Conservation (phyloP, 2,113 vertebrate genomes). For the Scolopax mira region DNA sequence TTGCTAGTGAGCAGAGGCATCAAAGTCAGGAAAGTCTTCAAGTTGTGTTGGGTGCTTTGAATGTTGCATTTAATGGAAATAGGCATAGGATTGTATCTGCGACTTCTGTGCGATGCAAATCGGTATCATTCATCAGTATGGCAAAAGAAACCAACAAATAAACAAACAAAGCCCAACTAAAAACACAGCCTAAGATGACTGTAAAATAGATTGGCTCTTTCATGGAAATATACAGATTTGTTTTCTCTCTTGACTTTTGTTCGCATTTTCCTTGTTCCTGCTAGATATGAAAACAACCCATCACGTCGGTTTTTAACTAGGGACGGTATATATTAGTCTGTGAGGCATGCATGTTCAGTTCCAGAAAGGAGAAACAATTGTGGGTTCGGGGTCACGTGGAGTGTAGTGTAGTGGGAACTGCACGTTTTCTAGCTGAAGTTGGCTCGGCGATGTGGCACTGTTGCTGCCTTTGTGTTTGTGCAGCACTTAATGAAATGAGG, state of each 20-base stretch:
- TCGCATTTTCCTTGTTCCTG: background rate
- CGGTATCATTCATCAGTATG: conserved; percentile 15
- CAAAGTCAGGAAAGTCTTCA: conserved; percentile 31
- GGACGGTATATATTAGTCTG: background rate
- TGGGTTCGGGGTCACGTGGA: too few species aligned
- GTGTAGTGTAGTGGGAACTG: background rate
- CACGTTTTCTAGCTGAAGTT: conserved; percentile 8
- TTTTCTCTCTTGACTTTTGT: conserved; percentile 53
- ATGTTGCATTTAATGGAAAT: conserved; percentile 33
- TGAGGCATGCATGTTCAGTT: background rate
- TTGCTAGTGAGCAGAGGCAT: background rate
- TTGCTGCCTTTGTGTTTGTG: background rate
- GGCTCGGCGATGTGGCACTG: background rate
- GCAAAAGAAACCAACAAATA: conserved; percentile 45
- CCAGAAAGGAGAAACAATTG: conserved; percentile 17
- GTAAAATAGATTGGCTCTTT: conserved; percentile 44
- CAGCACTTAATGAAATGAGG: background rate
- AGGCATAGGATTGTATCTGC: conserved; percentile 20
- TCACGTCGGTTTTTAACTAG: conserved; percentile 14
- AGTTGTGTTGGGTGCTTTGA: background rate
- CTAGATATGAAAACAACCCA: conserved; percentile 24
- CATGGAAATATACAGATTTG: conserved; percentile 58
- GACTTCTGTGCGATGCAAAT: conserved; percentile 9
- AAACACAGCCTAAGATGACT: conserved; percentile 42
- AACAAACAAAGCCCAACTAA: conserved; percentile 33